These are phyloP conservation scores for Xenopus borealis DNA, from an alignment of 2,113 vertebrate genomes.

Conservation along the genomic window DNA sequence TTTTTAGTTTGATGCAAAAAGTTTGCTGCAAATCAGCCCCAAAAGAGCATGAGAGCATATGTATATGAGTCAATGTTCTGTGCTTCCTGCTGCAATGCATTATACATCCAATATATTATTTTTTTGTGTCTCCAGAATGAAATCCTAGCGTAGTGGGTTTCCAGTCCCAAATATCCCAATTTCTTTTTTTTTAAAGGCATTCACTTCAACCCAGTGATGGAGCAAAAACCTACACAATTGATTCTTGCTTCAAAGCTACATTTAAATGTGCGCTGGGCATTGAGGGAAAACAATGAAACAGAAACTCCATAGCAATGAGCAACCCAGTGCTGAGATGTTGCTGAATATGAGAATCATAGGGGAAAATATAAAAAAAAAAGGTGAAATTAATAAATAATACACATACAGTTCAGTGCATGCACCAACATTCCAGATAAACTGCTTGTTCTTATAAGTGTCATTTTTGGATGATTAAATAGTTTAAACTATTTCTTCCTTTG, in stretches of 20 bases:
- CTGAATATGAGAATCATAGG: background rate
- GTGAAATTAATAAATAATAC: too few species aligned
- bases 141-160: background rate
- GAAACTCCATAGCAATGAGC: conserved; percentile 15
- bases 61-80: too few species aligned
- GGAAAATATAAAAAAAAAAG: too few species aligned
- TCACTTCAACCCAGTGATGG: background rate
- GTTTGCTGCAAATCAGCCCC: too few species aligned
- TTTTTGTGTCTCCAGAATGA: background rate
- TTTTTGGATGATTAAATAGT: too few species aligned
- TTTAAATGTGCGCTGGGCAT: conserved; percentile 9
- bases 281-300: conserved; percentile 9
- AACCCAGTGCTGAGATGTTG: background rate
- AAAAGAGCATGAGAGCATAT: too few species aligned
- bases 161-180: background rate
- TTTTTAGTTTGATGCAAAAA: too few species aligned
- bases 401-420: too few species aligned
- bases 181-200: conserved; percentile 4
- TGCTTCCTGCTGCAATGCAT: background rate
- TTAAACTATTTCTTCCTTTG: too few species aligned
- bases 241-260: background rate
- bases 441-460: too few species aligned
- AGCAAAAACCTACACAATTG: conserved; percentile 12
- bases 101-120: background rate
- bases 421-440: too few species aligned